Percentiles rank a stretch among this genome's conserved stretches.
phyloP scores from a whole-genome alignment of 2,797 vertebrate genomes.

The Rhodeus uyekii region DNA sequence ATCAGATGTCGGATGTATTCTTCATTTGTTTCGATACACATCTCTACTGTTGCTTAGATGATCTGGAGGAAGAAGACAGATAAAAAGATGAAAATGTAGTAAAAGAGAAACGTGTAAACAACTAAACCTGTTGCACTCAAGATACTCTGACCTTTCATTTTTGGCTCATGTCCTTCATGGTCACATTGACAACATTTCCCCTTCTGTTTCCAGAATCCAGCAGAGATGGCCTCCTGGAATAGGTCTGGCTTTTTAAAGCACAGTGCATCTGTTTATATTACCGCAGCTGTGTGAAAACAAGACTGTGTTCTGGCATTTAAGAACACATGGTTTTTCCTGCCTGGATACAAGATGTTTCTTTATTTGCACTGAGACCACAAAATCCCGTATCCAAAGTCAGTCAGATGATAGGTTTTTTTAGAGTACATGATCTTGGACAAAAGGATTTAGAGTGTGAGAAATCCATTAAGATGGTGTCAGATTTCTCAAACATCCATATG shows the following conservation, averaged over 20 bases:
- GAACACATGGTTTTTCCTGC: slow-evolving; percentile 48
- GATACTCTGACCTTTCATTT: slow-evolving; percentile 39
- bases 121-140: slow-evolving; percentile 31
- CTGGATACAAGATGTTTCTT: slow-evolving; percentile 37
- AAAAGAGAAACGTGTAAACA: not conserved
- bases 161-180: slow-evolving; percentile 38
- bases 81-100: not conserved
- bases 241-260: slow-evolving; percentile 48
- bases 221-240: slow-evolving; percentile 48
- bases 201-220: slow-evolving; percentile 43
- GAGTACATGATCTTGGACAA: not conserved
- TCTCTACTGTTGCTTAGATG: not conserved
- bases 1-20: not conserved
- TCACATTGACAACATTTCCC: slow-evolving; percentile 30
- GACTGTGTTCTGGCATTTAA: slow-evolving; percentile 34
- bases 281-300: slow-evolving; percentile 50
- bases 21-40: not conserved
- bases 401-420: slow-evolving; percentile 29
- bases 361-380: slow-evolving; percentile 18
- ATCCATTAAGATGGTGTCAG: not conserved
- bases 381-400: slow-evolving; percentile 22
- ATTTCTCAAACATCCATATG: not conserved
- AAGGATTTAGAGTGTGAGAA: not conserved
- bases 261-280: slow-evolving; percentile 53
- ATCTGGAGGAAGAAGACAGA: not conserved